Conservation (phyloP, 2,888 invertebrate species). For the Pegoplata infirma region DNA sequence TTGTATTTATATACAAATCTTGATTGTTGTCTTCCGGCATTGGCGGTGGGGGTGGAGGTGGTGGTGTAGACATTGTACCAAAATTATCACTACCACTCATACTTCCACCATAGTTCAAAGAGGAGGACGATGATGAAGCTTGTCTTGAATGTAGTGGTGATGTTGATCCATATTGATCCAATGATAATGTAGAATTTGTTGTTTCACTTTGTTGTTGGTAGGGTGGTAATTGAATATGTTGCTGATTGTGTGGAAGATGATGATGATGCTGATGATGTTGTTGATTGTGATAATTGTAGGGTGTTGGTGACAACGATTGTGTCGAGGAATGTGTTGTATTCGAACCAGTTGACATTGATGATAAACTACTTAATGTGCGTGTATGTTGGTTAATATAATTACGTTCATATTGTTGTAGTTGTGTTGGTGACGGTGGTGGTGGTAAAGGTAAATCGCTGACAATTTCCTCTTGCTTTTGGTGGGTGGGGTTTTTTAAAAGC, state of each 20-base stretch:
- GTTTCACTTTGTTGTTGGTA: constrained; percentile 29
- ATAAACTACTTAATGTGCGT: constrained; percentile 76
- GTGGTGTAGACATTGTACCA: constrained; percentile 64
- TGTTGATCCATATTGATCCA: constrained; percentile 69
- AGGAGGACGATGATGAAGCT: constrained; percentile 72
- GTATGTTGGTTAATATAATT: constrained; percentile 68
- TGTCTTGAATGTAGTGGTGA: constrained; percentile 74
- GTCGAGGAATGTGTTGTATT: constrained; percentile 65
- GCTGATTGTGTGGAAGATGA: constrained; percentile 35
- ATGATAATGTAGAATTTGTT: constrained; percentile 66
- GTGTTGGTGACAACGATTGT: constrained; percentile 70
- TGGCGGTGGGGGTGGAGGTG: constrained; percentile 69
- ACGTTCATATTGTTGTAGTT: constrained; percentile 73
- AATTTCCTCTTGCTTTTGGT: constrained; percentile 59
- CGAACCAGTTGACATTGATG: constrained; percentile 73
- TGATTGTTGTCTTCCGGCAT: constrained; percentile 59
- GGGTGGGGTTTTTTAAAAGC: too few relatives aligned
- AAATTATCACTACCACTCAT: constrained; percentile 58
- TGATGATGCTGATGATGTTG: constrained; percentile 54
- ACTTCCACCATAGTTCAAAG: constrained; percentile 67
- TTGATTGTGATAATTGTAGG: constrained; percentile 43
- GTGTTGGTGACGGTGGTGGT: constrained; percentile 76
- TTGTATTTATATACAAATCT: constrained; percentile 60
- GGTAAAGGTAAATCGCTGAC: constrained; percentile 73
- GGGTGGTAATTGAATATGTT: constrained; percentile 59